A percentile compares a stretch with the other conserved stretches of the same genome.
These are phyloP conservation scores for Ellobius talpinus DNA, from an alignment of 2,113 vertebrate species.

Conservation along the genomic window DNA sequence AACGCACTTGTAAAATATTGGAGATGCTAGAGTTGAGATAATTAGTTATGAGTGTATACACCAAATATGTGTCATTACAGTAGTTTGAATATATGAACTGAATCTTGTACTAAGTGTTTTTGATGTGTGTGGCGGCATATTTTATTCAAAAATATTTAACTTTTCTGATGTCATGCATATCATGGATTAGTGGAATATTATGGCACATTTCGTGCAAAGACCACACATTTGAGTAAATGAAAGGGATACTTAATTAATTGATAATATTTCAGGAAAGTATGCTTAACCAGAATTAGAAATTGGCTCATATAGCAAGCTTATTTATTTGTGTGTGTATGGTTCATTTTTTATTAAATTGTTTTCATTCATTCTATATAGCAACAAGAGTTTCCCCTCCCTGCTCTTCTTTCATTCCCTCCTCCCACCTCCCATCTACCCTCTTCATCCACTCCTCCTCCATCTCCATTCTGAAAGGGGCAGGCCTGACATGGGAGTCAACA, in stretches of 20 bases:
- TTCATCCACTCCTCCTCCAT: not conserved
- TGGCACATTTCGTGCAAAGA: not conserved
- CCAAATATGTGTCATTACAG: not conserved
- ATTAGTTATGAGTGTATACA: not conserved
- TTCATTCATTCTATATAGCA: no score
- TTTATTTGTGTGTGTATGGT: no score
- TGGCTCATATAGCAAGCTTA: slow-evolving; percentile 38
- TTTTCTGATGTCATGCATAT: not conserved
- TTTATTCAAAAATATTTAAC: not conserved
- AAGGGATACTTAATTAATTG: not conserved
- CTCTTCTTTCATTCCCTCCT: not conserved
- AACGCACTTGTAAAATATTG: not conserved
- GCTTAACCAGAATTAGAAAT: not conserved
- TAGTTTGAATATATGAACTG: not conserved
- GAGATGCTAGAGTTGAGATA: not conserved
- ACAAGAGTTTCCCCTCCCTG: no score
- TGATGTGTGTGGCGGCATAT: not conserved
- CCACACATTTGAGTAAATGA: not conserved
- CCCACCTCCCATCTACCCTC: not conserved
- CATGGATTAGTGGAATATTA: not conserved
- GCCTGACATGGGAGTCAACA: not conserved
- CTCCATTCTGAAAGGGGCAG: not conserved
- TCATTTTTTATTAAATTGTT: no score
- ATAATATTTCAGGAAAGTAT: slow-evolving; percentile 1
- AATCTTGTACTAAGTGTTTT: not conserved